A percentile compares a stretch with the other conserved stretches of the same genome.
phyloP scores from a whole-genome alignment of 1,140 invertebrate genomes.

The Drosophila grimshawi region DNA sequence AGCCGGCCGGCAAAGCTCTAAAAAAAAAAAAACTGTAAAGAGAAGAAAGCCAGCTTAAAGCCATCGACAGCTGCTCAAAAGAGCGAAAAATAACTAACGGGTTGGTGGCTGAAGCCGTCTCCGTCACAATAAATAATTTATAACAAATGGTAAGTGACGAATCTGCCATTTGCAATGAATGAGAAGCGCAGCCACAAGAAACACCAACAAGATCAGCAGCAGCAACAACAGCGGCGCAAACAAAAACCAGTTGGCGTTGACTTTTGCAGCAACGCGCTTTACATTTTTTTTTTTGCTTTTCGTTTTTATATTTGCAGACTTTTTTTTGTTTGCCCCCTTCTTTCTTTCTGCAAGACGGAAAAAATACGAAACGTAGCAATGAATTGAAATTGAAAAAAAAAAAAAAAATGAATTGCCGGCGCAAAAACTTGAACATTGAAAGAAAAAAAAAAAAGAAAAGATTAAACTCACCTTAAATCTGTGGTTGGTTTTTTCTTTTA shows the following conservation, averaged over 20 bases:
- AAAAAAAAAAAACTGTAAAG: constrained; percentile 11
- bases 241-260: constrained; percentile 52
- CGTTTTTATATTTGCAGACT: constrained; percentile 19
- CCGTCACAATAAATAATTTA: constrained; percentile 50
- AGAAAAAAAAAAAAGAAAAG: constrained; percentile 1
- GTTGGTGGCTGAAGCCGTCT: not conserved
- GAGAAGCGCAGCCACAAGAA: constrained; percentile 38
- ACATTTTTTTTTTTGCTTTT: constrained; percentile 14
- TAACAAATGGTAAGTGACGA: constrained; percentile 40
- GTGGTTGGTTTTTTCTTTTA: constrained; percentile 22
- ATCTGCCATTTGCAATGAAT: constrained; percentile 33
- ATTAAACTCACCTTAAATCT: constrained; percentile 38
- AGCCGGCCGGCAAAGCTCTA: constrained; percentile 50
- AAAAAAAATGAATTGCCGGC: constrained; percentile 17
- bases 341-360: constrained; percentile 38
- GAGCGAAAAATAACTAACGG: constrained; percentile 18
- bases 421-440: constrained; percentile 25
- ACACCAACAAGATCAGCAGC: constrained; percentile 16
- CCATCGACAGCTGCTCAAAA: constrained; percentile 43
- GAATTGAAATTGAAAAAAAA: constrained; percentile 5
- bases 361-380: constrained; percentile 26
- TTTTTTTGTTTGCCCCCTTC: constrained; percentile 11
- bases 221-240: constrained; percentile 31
- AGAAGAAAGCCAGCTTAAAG: constrained; percentile 28
- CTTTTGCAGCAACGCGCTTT: constrained; percentile 35